Percentiles rank a stretch among this genome's conserved stretches.
These are phyloP conservation scores for Eudyptes chrysolophus DNA, from an alignment of 2,113 vertebrate genomes.

Conservation along the genomic window DNA sequence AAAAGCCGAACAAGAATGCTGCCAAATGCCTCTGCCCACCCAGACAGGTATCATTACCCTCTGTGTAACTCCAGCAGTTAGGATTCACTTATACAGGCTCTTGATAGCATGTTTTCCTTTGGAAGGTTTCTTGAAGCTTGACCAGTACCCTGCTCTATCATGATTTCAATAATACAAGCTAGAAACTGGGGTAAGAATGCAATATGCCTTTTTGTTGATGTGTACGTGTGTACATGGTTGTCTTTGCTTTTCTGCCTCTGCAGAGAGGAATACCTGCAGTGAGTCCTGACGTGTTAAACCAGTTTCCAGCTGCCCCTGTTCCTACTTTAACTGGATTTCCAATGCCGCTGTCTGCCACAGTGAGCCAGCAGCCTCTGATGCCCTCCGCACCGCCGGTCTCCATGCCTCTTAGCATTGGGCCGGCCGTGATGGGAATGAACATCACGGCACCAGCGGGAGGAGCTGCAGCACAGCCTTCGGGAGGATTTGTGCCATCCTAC, in stretches of 20 bases:
- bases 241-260: background rate
- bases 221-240: accelerated
- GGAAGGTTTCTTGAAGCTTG: background rate
- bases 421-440: slow-evolving; percentile 80
- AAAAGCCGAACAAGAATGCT: background rate
- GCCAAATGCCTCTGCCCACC: background rate
- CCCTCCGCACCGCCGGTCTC: slow-evolving; percentile 43
- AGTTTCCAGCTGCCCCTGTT: slow-evolving; percentile 91
- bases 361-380: slow-evolving; percentile 78
- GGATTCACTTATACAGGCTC: background rate
- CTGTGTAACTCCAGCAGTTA: background rate
- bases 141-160: background rate
- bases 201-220: accelerated
- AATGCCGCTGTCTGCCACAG: slow-evolving; percentile 78
- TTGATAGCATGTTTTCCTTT: background rate
- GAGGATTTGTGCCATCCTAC: slow-evolving; percentile 80
- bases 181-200: accelerated
- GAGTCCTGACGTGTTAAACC: slow-evolving; percentile 89
- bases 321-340: slow-evolving; percentile 88
- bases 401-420: slow-evolving; percentile 78
- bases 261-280: slow-evolving; percentile 91
- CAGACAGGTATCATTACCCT: background rate
- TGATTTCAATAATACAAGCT: background rate
- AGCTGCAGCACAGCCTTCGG: slow-evolving; percentile 59
- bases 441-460: slow-evolving; percentile 71